These are phyloP conservation scores for Carassius auratus DNA, from an alignment of 2,113 vertebrate species.

Conservation along the genomic window DNA sequence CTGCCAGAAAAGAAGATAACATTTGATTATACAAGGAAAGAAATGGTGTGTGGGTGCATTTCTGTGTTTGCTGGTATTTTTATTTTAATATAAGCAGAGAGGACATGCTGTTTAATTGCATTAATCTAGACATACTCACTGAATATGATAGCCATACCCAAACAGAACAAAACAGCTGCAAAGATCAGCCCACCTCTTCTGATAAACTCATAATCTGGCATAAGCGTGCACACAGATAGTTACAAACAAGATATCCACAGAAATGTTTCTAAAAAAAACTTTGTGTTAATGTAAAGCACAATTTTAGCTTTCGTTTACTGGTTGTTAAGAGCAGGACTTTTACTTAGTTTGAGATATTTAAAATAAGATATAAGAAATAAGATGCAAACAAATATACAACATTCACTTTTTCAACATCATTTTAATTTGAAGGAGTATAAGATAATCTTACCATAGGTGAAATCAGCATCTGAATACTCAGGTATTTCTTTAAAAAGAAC, in stretches of 20 bases:
- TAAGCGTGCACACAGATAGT: constrained; percentile 37
- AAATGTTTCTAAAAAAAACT: not conserved
- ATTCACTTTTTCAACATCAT: not conserved
- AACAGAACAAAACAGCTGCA: constrained; percentile 77
- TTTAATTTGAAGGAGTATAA: not conserved
- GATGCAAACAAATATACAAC: not conserved
- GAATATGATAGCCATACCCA: constrained; percentile 83
- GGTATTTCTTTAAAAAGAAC: constrained; percentile 3
- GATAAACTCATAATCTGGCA: constrained; percentile 79
- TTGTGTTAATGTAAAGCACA: not conserved
- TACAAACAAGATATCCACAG: not conserved
- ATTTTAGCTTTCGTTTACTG: not conserved
- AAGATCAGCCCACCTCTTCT: constrained; percentile 85
- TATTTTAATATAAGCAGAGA: not conserved
- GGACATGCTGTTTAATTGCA: not conserved
- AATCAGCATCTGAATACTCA: constrained; percentile 40
- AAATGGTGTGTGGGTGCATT: not conserved
- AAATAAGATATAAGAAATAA: not conserved
- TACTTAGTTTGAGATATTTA: not conserved
- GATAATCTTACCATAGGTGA: constrained; percentile 56
- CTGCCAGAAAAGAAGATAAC: constrained; percentile 65
- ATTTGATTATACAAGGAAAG: not conserved
- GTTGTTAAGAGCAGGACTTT: not conserved
- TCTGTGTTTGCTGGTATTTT: not conserved
- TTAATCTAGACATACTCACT: constrained; percentile 72